A percentile compares a stretch with the other conserved stretches of the same genome.
phyloP scores from a whole-genome alignment of 1,140 invertebrate genomes.

The honey bee (Apis mellifera) region DNA sequence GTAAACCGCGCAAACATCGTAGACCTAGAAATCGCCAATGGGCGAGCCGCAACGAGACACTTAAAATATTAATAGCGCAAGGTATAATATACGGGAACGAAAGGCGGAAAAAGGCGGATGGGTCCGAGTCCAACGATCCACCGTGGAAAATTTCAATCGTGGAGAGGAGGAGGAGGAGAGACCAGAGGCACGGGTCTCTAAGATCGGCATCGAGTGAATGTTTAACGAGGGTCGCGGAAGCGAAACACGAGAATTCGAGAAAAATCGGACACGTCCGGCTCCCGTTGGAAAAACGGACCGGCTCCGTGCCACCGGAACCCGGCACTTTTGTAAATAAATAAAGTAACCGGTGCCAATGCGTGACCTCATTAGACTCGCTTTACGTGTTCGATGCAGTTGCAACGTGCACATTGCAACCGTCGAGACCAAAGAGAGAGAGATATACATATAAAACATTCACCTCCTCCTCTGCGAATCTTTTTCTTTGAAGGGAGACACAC shows the following conservation, averaged over 20 bases:
- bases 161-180: conserved; percentile 20
- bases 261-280: conserved; percentile 37
- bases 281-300: conserved; percentile 3
- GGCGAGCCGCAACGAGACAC: not conserved
- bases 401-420: conserved; percentile 9
- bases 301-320: not conserved
- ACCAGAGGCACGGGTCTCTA: no score
- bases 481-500: conserved; percentile 35
- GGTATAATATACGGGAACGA: no score
- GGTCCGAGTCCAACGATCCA: conserved; percentile 49
- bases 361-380: conserved; percentile 76
- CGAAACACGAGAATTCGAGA: conserved; percentile 13
- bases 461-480: conserved; percentile 31
- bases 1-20: no score
- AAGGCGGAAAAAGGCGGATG: no score
- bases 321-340: conserved; percentile 76
- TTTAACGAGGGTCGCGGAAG: conserved; percentile 75
- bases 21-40: not conserved
- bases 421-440: no score
- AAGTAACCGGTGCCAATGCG: conserved; percentile 69
- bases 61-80: conserved; percentile 37
- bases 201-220: conserved; percentile 79
- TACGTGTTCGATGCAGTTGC: conserved; percentile 55
- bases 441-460: conserved; percentile 55
- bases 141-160: conserved; percentile 81